Base-by-base conservation (phyloP, 2,888 invertebrate genomes). In the Thumatha senex region DNA sequence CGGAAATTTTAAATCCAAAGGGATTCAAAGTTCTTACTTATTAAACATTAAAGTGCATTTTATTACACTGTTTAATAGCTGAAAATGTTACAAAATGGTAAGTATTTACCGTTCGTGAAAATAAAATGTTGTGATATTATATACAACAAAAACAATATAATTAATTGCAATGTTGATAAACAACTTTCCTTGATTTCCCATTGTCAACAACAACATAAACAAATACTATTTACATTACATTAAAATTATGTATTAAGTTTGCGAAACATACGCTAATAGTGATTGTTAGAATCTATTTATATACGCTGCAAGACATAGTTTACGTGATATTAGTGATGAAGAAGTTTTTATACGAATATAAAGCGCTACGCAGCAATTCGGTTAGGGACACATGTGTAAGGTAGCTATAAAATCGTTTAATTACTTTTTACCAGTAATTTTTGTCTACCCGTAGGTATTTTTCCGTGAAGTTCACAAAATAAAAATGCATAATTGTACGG, bases 281-380 rank as follows among this genome's bases (percentile, higher is more conserved):
- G 18, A n/a, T n/a, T n/a, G 18, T 24, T 24, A 24, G 18, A 24
- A 4, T 24, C 5, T 4, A 24, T 24, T 24, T 24, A 24, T 24
- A 4, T 24, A 9, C 14, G 13, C 30, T 38, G n/a, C 14, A n/a
- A 30, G 29, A n/a, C 24, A 14, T n/a, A 45, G 7, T 1, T 11
- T 14, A 15, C 7, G 15, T 2, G 18, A 24, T 24, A 30, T 38
- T 4, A n/a, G 44, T 51, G 54, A 88, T 90, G 89, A 88, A 85
- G 76, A 91, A 89, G 74, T 91, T 91, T 75, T 57, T 91, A 66
- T 59, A 68, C 53, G 89, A 90, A 70, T 89, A 90, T 56, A 90
- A 89, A 76, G 72, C 78, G 48, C 62, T 79, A 45, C 77, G 76
- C 56, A 76, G 75, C 71, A 74, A 74, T 56, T 82, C 84, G 13